Evolutionary conservation across 2,113 vertebrate species (phyloP).

Genomic region (Dromiciops gliroides): DNA sequence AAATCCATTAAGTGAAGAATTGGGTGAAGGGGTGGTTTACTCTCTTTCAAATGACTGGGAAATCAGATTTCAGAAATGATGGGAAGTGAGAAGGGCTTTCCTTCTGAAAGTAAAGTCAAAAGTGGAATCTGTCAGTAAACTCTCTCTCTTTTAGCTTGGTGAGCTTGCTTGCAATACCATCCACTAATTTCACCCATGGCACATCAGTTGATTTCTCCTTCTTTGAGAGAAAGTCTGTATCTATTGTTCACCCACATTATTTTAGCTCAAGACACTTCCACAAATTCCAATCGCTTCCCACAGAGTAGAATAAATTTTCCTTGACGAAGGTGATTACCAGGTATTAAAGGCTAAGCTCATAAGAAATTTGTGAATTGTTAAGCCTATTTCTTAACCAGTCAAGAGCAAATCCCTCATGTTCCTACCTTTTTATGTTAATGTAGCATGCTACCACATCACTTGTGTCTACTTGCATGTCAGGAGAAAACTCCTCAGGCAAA

Average conservation of each 20-base stretch:
- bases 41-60: background rate
- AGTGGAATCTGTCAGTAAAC: background rate
- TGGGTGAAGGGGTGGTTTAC: background rate
- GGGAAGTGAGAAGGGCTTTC: background rate
- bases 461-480: conserved; percentile 68
- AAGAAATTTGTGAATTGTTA: conserved; percentile 82
- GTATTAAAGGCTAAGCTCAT: conserved; percentile 83
- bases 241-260: conserved; percentile 31
- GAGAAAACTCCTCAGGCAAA: conserved; percentile 57
- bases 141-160: background rate
- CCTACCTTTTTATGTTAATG: conserved; percentile 72
- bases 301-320: conserved; percentile 78
- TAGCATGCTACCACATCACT: conserved; percentile 57
- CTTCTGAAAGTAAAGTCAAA: background rate
- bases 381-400: conserved; percentile 82
- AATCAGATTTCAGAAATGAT: background rate
- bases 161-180: background rate
- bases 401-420: conserved; percentile 79
- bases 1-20: background rate
- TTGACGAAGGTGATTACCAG: conserved; percentile 84
- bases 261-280: conserved; percentile 74
- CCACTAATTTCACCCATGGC: conserved; percentile 10
- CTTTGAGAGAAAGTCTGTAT: conserved; percentile 54
- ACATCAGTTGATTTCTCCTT: conserved; percentile 34
- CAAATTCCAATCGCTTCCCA: conserved; percentile 77